A percentile compares a stretch with the other conserved stretches of the same genome.
Conservation (phyloP, 2,888 invertebrate genomes). For the Drosophila percnosoma region DNA sequence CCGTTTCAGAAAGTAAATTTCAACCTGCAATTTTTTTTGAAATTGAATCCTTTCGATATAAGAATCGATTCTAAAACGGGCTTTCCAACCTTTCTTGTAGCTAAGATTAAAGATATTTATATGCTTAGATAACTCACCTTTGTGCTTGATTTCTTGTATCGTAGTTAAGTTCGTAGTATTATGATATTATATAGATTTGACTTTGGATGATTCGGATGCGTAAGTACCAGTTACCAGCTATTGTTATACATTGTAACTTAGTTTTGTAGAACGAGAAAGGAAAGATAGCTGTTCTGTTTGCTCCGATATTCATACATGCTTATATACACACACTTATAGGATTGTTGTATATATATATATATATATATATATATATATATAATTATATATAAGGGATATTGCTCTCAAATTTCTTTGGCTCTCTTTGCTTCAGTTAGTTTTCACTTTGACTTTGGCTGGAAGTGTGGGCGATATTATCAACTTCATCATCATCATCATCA, state of each 20-base stretch:
- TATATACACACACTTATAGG: conserved; percentile 8
- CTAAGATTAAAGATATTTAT: neutral
- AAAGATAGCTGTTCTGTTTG: conserved; percentile 27
- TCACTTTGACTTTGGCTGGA: conserved; percentile 52
- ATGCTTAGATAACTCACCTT: conserved; percentile 48
- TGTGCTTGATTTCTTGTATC: conserved; percentile 36
- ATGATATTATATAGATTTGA: conserved; percentile 32
- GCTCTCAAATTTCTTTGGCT: conserved; percentile 14
- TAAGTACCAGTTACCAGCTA: conserved; percentile 43
- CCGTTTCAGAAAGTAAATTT: neutral
- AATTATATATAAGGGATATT: neutral
- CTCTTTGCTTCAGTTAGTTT: conserved; percentile 46
- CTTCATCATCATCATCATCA: conserved; percentile 22
- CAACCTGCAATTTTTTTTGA: neutral
- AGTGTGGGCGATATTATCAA: conserved; percentile 30
- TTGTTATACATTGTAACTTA: conserved; percentile 39
- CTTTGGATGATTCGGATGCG: conserved; percentile 26
- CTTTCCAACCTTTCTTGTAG: neutral
- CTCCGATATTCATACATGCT: conserved; percentile 11
- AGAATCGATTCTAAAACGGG: neutral
- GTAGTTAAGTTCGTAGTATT: conserved; percentile 48
- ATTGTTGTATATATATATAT: conserved; percentile 2
- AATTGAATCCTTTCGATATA: neutral
- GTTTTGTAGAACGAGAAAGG: conserved; percentile 38
- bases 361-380: conserved; percentile 2